A percentile compares a stretch with the other conserved stretches of the same genome.
These are phyloP conservation scores for Apodemus speciosus DNA, from an alignment of 2,113 vertebrate species.

Conservation along the genomic window DNA sequence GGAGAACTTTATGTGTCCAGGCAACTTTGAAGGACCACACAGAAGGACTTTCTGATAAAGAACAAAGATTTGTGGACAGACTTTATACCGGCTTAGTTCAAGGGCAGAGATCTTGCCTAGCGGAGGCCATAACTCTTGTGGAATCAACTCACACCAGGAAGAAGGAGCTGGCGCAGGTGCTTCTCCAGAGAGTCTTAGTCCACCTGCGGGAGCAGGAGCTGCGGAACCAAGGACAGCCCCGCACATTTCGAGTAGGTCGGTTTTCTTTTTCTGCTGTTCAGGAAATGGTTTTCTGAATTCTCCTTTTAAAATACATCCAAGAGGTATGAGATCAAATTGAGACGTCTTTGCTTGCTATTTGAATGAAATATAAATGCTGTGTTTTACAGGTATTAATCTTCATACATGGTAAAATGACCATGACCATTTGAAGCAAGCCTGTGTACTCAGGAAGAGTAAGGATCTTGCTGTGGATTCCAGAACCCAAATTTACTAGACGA, in stretches of 20 bases:
- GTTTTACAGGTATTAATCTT: conserved; percentile 6
- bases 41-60: conserved; percentile 86
- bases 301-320: conserved; percentile 27
- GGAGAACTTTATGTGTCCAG: conserved; percentile 81
- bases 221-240: conserved; percentile 89
- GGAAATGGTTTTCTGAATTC: conserved; percentile 65
- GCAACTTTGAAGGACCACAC: conserved; percentile 76
- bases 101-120: conserved; percentile 93
- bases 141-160: conserved; percentile 95
- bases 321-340: not conserved
- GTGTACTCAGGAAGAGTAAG: conserved; percentile 39
- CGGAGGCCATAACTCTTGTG: conserved; percentile 95
- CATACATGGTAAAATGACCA: not conserved
- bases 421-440: conserved; percentile 39
- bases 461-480: not conserved
- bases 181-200: conserved; percentile 94
- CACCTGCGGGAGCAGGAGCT: conserved; percentile 91
- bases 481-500: not conserved
- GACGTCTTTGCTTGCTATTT: not conserved
- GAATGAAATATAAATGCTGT: conserved; percentile 34
- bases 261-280: conserved; percentile 73
- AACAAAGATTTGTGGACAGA: conserved; percentile 89
- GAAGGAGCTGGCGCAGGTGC: conserved; percentile 93
- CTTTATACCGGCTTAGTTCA: conserved; percentile 91
- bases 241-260: conserved; percentile 98